These are phyloP conservation scores for Hylaeus volcanicus DNA, from an alignment of 1,140 invertebrate genomes.

Conservation along the genomic window DNA sequence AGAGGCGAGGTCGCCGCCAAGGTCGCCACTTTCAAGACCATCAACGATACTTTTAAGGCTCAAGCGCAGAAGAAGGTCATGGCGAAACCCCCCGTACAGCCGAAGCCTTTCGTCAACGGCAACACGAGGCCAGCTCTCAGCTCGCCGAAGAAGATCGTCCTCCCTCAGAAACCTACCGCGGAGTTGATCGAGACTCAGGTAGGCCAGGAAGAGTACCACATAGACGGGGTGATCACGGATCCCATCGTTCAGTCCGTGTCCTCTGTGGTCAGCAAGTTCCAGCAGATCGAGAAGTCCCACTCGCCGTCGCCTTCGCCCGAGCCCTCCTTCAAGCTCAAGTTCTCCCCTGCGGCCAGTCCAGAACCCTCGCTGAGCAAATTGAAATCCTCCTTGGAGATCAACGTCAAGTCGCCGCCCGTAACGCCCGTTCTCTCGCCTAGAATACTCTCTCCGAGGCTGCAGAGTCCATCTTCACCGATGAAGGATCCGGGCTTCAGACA, in stretches of 20 bases:
- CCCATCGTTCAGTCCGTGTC: conserved; percentile 76
- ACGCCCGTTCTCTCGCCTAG: conserved; percentile 68
- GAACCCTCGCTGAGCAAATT: conserved; percentile 61
- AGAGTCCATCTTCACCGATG: conserved; percentile 69
- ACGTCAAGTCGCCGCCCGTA: conserved; percentile 69
- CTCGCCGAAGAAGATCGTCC: conserved; percentile 70
- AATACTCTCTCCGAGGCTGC: conserved; percentile 64
- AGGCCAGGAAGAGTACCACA: conserved; percentile 60
- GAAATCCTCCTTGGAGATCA: conserved; percentile 65
- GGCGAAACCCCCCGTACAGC: conserved; percentile 79
- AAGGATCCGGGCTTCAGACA: conserved; percentile 39
- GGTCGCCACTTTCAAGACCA: conserved; percentile 84
- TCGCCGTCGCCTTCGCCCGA: conserved; percentile 73
- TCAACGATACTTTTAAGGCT: conserved; percentile 84
- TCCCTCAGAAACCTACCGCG: conserved; percentile 65
- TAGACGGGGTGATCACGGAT: conserved; percentile 75
- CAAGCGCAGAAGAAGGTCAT: conserved; percentile 78
- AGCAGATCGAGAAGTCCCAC: conserved; percentile 74
- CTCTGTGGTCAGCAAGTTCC: conserved; percentile 77
- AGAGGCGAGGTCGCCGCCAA: conserved; percentile 85
- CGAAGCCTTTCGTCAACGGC: conserved; percentile 72
- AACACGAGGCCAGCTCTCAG: conserved; percentile 39
- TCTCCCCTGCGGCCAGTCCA: conserved; percentile 73
- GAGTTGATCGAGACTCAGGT: conserved; percentile 67
- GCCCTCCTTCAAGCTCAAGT: conserved; percentile 72